Conservation (phyloP, 92 coral and sea anemone species). For the Epizoanthus illoricatus region DNA sequence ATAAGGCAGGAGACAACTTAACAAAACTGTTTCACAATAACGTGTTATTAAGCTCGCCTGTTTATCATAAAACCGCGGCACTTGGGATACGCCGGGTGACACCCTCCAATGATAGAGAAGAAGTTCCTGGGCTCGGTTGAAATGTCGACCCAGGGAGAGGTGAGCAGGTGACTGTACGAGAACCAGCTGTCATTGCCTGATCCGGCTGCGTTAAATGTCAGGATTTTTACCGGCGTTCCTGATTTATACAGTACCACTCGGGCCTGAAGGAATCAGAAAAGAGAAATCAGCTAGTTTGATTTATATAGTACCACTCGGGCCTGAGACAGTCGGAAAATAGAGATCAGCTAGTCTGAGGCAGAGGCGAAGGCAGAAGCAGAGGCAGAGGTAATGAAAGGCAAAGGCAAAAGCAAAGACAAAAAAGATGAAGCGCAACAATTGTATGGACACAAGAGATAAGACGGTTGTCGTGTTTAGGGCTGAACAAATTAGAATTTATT, state of each 20-base stretch:
- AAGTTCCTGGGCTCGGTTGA: conserved; percentile 4
- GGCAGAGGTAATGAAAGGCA: too few relatives aligned
- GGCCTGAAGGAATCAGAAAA: conserved; percentile 4
- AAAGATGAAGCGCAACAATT: too few relatives aligned
- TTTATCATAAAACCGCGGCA: conserved; percentile 42
- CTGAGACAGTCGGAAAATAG: not conserved
- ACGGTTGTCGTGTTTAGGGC: too few relatives aligned
- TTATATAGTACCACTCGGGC: conserved; percentile 42
- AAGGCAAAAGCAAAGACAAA: too few relatives aligned
- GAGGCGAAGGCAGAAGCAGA: too few relatives aligned
- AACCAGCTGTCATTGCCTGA: conserved; percentile 19
- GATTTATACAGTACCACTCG: conserved; percentile 41
- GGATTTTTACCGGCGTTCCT: not conserved
- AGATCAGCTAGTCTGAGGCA: too few relatives aligned
- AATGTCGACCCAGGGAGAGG: conserved; percentile 44
- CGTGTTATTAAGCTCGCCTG: not conserved
- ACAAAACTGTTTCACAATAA: too few relatives aligned
- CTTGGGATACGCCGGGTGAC: not conserved
- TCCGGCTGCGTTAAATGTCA: conserved; percentile 26
- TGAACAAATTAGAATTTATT: too few relatives aligned
- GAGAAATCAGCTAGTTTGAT: too few relatives aligned
- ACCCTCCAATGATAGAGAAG: conserved; percentile 33
- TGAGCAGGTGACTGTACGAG: not conserved
- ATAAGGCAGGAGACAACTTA: too few relatives aligned
- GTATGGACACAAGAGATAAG: too few relatives aligned